These are phyloP conservation scores for Centropristis striata DNA, from an alignment of 2,113 vertebrate species.

Conservation along the genomic window DNA sequence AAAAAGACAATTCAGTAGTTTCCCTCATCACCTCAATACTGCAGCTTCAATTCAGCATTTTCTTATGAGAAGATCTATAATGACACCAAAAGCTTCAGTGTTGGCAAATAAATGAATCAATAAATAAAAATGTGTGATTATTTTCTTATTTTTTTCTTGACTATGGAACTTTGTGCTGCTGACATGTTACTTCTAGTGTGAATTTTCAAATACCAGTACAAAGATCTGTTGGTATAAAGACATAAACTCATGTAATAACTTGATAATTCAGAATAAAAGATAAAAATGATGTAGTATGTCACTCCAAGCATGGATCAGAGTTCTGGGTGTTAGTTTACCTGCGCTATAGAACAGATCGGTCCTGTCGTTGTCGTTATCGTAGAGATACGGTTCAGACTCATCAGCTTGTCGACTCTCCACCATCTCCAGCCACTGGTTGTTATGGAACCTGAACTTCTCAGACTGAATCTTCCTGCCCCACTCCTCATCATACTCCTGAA, in stretches of 20 bases:
- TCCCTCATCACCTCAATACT: background rate
- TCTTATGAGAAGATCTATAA: background rate
- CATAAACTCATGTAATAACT: too few relatives aligned
- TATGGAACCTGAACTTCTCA: slow-evolving; percentile 97
- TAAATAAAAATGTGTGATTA: background rate
- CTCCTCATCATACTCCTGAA: slow-evolving; percentile 96
- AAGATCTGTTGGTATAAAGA: too few relatives aligned
- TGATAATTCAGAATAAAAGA: background rate
- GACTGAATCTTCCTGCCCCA: slow-evolving; percentile 98
- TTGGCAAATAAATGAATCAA: background rate
- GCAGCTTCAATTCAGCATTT: background rate
- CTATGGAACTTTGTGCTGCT: background rate
- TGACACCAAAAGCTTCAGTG: background rate
- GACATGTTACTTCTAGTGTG: background rate
- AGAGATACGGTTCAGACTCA: slow-evolving; percentile 81
- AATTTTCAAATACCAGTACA: too few relatives aligned
- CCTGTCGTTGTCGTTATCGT: slow-evolving; percentile 90
- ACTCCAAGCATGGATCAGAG: background rate
- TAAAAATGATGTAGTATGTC: background rate
- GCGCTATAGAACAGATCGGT: slow-evolving; percentile 94
- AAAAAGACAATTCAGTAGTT: background rate
- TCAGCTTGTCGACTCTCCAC: slow-evolving; percentile 95
- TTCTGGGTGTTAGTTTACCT: slow-evolving; percentile 79
- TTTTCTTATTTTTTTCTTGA: too few relatives aligned
- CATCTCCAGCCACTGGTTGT: slow-evolving; percentile 99